Evolutionary conservation across 2,888 invertebrate species (phyloP).

Genomic region (Eueremaeus valkanovi): DNA sequence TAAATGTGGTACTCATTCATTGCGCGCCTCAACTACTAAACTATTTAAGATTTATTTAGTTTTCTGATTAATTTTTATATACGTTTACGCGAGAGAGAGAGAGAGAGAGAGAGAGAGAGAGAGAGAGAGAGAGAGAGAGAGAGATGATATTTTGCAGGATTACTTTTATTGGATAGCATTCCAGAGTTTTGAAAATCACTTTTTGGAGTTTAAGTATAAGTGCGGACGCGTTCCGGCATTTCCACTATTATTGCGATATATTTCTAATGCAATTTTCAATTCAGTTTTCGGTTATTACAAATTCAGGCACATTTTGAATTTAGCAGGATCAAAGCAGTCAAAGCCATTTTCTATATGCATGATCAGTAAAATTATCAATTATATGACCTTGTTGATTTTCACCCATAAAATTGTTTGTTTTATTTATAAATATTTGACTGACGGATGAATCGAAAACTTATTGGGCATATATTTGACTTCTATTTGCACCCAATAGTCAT

Average conservation of each 20-base stretch:
- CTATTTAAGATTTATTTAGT: constrained; percentile 6
- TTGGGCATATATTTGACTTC: neutral
- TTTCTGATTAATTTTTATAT: neutral
- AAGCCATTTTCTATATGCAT: no score
- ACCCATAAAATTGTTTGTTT: no score
- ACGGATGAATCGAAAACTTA: no score
- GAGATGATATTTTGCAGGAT: neutral
- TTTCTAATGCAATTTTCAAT: neutral
- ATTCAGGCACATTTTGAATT: no score
- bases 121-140: neutral
- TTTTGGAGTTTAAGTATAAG: neutral
- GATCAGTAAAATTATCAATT: no score
- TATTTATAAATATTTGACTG: no score
- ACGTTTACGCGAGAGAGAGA: neutral
- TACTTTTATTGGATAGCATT: neutral
- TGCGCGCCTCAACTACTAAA: no score
- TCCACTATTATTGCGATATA: neutral
- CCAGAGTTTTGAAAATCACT: constrained; percentile 7
- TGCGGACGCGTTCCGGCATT: neutral
- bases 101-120: neutral
- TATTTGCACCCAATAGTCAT: neutral
- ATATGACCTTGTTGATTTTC: no score
- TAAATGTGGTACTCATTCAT: neutral
- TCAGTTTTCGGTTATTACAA: neutral
- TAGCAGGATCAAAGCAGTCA: no score